Evolutionary conservation across 2,888 invertebrate species (phyloP).

Genomic region (Calliphora vomitoria): DNA sequence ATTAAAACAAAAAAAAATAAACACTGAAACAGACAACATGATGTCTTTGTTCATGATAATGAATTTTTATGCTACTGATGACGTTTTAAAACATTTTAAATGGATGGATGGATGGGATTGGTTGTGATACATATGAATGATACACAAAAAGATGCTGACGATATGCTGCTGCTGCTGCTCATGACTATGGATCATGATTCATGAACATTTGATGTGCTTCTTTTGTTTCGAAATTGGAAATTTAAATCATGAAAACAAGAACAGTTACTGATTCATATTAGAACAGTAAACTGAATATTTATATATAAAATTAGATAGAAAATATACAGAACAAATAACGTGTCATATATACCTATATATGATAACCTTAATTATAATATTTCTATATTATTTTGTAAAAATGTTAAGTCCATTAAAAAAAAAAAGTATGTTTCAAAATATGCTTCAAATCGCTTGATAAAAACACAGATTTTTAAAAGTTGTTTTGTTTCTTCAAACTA

Average conservation of each 20-base stretch:
- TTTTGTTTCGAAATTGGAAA: conserved; percentile 60
- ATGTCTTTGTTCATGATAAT: conserved; percentile 70
- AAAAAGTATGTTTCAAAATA: no score
- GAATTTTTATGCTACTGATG: conserved; percentile 64
- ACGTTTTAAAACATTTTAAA: conserved; percentile 51
- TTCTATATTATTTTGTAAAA: background rate
- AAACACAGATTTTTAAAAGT: no score
- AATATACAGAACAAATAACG: background rate
- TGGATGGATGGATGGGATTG: conserved; percentile 10
- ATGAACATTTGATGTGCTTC: conserved; percentile 44
- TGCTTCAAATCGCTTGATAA: no score
- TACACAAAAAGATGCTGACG: conserved; percentile 37
- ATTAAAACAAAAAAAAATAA: conserved; percentile 15
- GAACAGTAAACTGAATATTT: conserved; percentile 13
- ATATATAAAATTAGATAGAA: background rate
- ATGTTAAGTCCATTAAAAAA: no score
- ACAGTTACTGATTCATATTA: conserved; percentile 55
- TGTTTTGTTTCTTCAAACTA: background rate
- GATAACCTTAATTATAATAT: background rate
- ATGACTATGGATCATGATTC: conserved; percentile 48
- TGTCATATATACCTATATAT: no score
- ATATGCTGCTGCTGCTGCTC: conserved; percentile 15
- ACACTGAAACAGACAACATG: conserved; percentile 63
- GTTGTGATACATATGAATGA: conserved; percentile 24
- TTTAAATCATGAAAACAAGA: conserved; percentile 34